A percentile compares a stretch with the other conserved stretches of the same genome.
These are phyloP conservation scores for Oppia nitens DNA, from an alignment of 1,140 invertebrate species.

Conservation along the genomic window DNA sequence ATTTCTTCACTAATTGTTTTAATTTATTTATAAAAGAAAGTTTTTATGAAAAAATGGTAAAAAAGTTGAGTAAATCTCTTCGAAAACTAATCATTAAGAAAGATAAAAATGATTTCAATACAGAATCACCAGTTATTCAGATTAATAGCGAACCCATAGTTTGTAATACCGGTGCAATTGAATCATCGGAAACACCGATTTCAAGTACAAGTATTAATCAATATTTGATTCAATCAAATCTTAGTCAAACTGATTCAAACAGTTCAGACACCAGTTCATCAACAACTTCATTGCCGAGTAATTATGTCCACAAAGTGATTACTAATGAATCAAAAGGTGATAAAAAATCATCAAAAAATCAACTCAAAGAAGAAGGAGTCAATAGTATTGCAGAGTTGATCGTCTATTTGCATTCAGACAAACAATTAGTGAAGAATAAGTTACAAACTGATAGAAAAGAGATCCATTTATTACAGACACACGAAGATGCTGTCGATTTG, in stretches of 20 bases:
- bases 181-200: too few relatives aligned
- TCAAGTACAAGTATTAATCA: not conserved
- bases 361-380: not conserved
- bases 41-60: too few relatives aligned
- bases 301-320: not conserved
- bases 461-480: not conserved
- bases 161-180: too few relatives aligned
- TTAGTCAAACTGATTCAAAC: not conserved
- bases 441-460: slow-evolving; percentile 2
- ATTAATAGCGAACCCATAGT: not conserved
- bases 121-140: not conserved
- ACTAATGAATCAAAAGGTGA: not conserved
- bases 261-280: not conserved
- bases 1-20: too few relatives aligned
- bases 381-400: slow-evolving; percentile 3
- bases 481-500: not conserved
- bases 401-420: slow-evolving; percentile 1
- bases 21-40: too few relatives aligned
- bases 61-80: too few relatives aligned
- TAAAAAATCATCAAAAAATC: not conserved
- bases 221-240: not conserved
- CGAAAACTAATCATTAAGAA: too few relatives aligned
- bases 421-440: slow-evolving; percentile 5
- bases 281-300: not conserved
- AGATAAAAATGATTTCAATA: too few relatives aligned